Percentiles rank a stretch among this genome's conserved stretches.
phyloP scores from a whole-genome alignment of 2,888 invertebrate genomes.

The Eupithecia pulchellata region DNA sequence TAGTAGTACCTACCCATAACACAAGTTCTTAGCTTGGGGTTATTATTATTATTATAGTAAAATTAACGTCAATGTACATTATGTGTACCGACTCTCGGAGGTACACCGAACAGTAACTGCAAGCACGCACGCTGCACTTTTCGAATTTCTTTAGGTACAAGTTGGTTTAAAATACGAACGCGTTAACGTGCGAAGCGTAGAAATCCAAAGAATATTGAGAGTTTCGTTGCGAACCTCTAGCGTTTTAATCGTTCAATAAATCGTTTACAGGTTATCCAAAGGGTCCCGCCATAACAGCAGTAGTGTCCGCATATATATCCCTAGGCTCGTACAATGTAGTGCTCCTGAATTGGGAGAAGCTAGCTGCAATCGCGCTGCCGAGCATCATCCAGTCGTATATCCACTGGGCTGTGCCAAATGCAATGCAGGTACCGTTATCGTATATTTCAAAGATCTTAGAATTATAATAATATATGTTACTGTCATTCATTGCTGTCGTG shows the following conservation, averaged over 20 bases:
- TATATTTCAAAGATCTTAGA: neutral
- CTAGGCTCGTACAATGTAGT: conserved; percentile 65
- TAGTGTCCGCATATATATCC: conserved; percentile 63
- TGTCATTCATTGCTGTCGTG: neutral
- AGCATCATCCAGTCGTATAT: conserved; percentile 63
- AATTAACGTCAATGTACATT: too few species aligned
- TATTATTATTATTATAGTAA: too few species aligned
- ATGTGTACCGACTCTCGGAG: too few species aligned
- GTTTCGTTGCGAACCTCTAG: neutral
- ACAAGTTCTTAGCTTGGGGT: too few species aligned
- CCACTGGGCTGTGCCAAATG: conserved; percentile 75
- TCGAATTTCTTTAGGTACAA: too few species aligned
- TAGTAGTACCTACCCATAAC: too few species aligned
- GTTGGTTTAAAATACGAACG: too few species aligned
- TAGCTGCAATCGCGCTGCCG: conserved; percentile 61
- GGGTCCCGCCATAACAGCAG: conserved; percentile 66
- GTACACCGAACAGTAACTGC: too few species aligned
- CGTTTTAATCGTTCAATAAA: neutral
- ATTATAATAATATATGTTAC: too few species aligned
- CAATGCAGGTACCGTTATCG: conserved; percentile 59
- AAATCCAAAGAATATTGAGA: neutral
- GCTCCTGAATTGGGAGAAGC: conserved; percentile 73
- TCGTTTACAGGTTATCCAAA: conserved; percentile 62
- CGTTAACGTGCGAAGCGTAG: too few species aligned
- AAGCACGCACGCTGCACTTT: too few species aligned